Evolutionary conservation across 2,113 vertebrate genomes (phyloP).

Genomic region (Ceyx melanurus): DNA sequence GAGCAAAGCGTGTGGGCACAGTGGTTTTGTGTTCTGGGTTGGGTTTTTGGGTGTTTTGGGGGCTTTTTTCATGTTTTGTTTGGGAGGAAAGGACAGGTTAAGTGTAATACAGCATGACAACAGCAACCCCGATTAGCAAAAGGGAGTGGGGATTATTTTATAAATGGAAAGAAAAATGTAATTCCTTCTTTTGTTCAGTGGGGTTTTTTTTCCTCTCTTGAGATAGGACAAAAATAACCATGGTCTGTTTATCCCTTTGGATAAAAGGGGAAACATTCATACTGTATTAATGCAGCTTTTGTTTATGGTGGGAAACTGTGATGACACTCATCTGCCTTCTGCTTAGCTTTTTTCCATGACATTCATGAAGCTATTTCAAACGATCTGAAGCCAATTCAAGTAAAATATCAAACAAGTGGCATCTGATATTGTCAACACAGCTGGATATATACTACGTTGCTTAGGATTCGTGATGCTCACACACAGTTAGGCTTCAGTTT

Average conservation of each 20-base stretch:
- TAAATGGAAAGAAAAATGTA: not conserved
- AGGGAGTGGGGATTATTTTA: not conserved
- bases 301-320: conserved; percentile 42
- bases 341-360: conserved; percentile 39
- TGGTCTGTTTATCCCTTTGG: conserved; percentile 16
- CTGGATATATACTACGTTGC: not conserved
- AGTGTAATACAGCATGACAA: not conserved
- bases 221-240: conserved; percentile 26
- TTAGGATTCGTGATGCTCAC: not conserved
- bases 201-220: not conserved
- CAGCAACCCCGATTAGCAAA: not conserved
- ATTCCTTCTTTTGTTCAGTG: not conserved
- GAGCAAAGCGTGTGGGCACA: accelerated
- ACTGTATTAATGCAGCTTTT: conserved; percentile 51
- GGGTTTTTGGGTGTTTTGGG: not conserved
- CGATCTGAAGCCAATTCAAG: not conserved
- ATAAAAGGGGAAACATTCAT: conserved; percentile 21
- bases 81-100: not conserved
- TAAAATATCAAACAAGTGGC: conserved; percentile 45
- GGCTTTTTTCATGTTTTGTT: not conserved
- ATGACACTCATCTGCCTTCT: conserved; percentile 52
- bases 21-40: not conserved
- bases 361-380: conserved; percentile 47
- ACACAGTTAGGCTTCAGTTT: not conserved
- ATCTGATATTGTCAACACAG: conserved; percentile 43